Evolutionary conservation across 2,888 invertebrate species (phyloP).

Genomic region (Tanypteryx hageni): DNA sequence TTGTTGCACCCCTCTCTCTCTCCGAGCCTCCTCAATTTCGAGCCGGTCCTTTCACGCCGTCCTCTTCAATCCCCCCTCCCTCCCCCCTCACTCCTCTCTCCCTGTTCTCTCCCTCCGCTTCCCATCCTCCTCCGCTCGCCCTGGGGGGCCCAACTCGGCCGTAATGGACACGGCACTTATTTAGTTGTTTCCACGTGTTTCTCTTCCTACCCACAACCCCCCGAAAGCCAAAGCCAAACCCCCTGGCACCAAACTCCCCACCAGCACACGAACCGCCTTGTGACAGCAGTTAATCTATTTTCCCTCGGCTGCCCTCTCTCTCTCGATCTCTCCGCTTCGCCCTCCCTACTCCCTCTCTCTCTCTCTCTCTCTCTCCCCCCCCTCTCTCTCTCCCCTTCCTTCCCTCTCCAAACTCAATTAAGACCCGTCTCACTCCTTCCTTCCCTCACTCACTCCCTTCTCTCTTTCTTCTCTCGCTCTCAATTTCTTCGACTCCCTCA

Average conservation of each 20-base stretch:
- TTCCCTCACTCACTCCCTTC: background rate
- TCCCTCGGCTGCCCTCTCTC: constrained; percentile 11
- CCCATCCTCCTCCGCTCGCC: background rate
- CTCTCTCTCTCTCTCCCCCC: background rate
- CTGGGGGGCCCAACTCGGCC: constrained; percentile 63
- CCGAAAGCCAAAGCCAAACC: constrained; percentile 44
- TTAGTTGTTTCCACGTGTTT: constrained; percentile 64
- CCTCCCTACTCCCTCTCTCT: background rate
- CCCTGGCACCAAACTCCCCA: constrained; percentile 39
- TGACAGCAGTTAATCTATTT: constrained; percentile 64
- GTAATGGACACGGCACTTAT: constrained; percentile 64
- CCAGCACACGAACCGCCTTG: constrained; percentile 63
- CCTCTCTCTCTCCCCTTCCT: background rate
- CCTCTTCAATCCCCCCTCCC: background rate
- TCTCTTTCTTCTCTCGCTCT: background rate
- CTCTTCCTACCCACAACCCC: constrained; percentile 23
- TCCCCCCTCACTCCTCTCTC: background rate
- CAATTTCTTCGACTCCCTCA: background rate
- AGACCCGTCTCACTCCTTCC: background rate
- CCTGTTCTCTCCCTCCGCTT: background rate
- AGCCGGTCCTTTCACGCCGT: constrained; percentile 29
- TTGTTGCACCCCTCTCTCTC: background rate
- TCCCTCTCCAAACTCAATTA: constrained; percentile 34
- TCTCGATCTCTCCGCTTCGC: background rate
- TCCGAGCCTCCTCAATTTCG: background rate